Evolutionary conservation across 1,140 invertebrate genomes (phyloP), one percentile per base, ranked within the genome.

Genomic region (Tetragonula clypearis): DNA sequence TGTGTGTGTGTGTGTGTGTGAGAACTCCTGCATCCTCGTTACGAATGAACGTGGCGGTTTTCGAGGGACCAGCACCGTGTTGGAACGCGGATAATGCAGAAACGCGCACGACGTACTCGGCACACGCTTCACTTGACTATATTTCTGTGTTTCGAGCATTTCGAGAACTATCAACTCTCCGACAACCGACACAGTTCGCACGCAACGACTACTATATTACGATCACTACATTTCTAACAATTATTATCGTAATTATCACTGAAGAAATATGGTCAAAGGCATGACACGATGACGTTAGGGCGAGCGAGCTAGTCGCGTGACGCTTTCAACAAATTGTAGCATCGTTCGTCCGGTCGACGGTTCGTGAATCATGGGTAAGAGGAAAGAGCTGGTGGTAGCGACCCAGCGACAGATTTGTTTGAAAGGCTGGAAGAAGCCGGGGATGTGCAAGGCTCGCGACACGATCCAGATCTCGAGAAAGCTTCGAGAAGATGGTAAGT

Each of bases 21-120:
- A 30, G 17, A 71, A 8, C 60, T n/a, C 60, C 23, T 62, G 90
- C 78, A 89, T 89, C 89, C 90, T 90, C 72, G 88, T 89, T 90
- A 89, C 62, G 60, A 66, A 30, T 23, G 14, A 62, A 62, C 60
- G 77, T n/a, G 62, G 30, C 73, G 35, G 35, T 49, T 66, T 74
- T 76, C 88, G 77, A 79, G 74, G 80, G 65, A 76, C 77, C 82
- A 65, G 72, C 53, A 1, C 23, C 1, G 11, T 0, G 23, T n/a
- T 5, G 23, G 0, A 14, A 62, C n/a, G n/a, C 23, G 60, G 23
- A 0, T 23, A 62, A 14, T 5, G 60, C 3, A n/a, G 12, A 62
- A 12, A 62, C 60, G 1, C 60, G 2, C 60, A 12, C 0, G 8
- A 9, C 23, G 12, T 11, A 14, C 0, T 4, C 0, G 21, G 11